These are phyloP conservation scores for Alviniconcha marisindica DNA, from an alignment of 1,140 invertebrate genomes.

Conservation along the genomic window DNA sequence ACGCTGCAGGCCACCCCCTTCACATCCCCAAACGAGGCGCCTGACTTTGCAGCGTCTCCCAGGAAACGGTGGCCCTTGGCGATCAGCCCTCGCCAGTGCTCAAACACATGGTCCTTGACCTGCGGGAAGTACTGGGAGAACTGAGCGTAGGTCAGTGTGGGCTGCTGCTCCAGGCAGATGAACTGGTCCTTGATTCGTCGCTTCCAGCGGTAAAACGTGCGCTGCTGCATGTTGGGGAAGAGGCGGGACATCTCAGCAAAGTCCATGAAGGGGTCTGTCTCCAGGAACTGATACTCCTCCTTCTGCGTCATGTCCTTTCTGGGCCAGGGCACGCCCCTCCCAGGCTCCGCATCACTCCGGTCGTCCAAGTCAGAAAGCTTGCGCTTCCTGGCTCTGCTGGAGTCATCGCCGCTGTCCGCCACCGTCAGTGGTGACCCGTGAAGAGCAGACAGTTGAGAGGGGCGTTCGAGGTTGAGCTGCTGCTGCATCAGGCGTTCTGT, in stretches of 20 bases:
- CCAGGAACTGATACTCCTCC: slow-evolving; percentile 52
- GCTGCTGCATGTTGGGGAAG: slow-evolving; percentile 51
- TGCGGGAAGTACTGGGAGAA: slow-evolving; percentile 47
- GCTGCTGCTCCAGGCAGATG: slow-evolving; percentile 53
- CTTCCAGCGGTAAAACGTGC: slow-evolving; percentile 56
- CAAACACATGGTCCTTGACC: slow-evolving; percentile 48
- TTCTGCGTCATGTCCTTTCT: slow-evolving; percentile 52
- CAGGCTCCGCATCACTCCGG: slow-evolving; percentile 8
- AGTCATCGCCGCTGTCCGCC: not conserved
- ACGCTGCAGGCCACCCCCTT: not conserved
- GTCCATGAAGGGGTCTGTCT: slow-evolving; percentile 51
- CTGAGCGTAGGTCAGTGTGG: slow-evolving; percentile 46
- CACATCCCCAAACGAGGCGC: not conserved
- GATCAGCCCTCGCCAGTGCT: slow-evolving; percentile 47
- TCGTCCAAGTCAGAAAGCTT: slow-evolving; percentile 30
- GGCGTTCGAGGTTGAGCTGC: not conserved
- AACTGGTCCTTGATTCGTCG: slow-evolving; percentile 53
- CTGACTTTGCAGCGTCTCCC: not conserved
- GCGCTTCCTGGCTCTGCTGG: slow-evolving; percentile 17
- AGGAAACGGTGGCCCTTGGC: slow-evolving; percentile 47
- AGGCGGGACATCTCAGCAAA: slow-evolving; percentile 46
- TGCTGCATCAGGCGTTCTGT: slow-evolving; percentile 16
- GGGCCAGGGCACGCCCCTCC: slow-evolving; percentile 29
- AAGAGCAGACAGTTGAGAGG: not conserved
- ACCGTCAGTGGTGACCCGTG: not conserved